Percentiles rank a stretch among this genome's conserved stretches.
These are phyloP conservation scores for Eucidaris tribuloides DNA, from an alignment of 35 echinoderm and acorn worm species.

Conservation along the genomic window DNA sequence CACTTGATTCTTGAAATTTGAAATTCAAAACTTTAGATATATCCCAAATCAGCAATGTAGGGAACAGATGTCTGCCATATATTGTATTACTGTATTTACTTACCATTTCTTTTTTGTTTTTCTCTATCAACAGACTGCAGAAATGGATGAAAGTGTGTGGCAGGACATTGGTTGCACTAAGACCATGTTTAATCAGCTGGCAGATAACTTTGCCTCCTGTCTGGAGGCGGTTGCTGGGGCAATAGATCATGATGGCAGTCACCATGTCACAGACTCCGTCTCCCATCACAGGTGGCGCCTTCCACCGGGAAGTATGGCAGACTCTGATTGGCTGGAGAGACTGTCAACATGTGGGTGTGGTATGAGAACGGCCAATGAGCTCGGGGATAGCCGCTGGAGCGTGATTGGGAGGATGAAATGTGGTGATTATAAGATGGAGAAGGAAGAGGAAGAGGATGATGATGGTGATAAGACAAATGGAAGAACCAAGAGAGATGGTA, in stretches of 20 bases:
- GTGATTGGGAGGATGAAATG: too few relatives aligned
- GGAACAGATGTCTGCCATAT: too few relatives aligned
- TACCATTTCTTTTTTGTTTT: neutral
- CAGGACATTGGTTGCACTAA: constrained; percentile 1
- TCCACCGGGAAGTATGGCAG: neutral
- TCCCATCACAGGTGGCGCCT: neutral
- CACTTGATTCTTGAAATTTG: too few relatives aligned
- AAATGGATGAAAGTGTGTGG: neutral
- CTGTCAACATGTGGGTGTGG: constrained; percentile 40
- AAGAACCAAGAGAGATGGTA: too few relatives aligned
- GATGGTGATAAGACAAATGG: too few relatives aligned
- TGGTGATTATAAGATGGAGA: too few relatives aligned
- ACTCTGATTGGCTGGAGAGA: constrained; percentile 19
- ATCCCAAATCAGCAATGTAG: too few relatives aligned
- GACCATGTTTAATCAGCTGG: neutral
- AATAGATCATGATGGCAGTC: neutral
- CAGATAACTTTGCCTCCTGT: constrained; percentile 16
- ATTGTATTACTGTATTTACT: too few relatives aligned
- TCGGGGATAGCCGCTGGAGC: too few relatives aligned
- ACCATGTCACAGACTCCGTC: neutral
- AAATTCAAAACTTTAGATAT: too few relatives aligned
- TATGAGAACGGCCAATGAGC: too few relatives aligned
- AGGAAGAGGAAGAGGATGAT: too few relatives aligned
- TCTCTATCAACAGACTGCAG: neutral
- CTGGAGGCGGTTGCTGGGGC: constrained; percentile 2